Conservation (phyloP, 2,888 invertebrate genomes). For the Electrophaes corylata region DNA sequence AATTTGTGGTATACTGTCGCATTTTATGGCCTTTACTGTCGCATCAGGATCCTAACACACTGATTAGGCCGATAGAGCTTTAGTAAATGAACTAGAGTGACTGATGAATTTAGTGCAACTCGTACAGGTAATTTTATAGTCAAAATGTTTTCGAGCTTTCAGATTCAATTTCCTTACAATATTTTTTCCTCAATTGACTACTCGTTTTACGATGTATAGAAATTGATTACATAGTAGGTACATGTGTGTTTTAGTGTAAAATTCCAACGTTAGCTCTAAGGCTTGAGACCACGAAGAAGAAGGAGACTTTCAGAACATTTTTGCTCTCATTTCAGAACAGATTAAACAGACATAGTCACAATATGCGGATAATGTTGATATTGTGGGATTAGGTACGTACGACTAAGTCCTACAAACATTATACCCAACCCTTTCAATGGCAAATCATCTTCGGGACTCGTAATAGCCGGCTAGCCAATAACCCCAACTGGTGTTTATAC, state of each 20-base stretch:
- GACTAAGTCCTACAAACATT: constrained; percentile 30
- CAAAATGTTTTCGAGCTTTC: no score
- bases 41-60: neutral
- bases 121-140: no score
- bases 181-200: no score
- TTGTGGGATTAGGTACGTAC: constrained; percentile 16
- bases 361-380: constrained; percentile 21
- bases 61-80: neutral
- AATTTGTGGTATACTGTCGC: constrained; percentile 3
- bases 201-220: no score
- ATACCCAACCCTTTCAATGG: constrained; percentile 26
- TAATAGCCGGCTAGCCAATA: neutral
- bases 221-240: no score
- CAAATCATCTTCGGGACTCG: constrained; percentile 7
- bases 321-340: no score
- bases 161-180: no score
- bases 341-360: constrained; percentile 23
- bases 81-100: no score
- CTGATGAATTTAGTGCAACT: no score
- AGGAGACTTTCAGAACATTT: neutral
- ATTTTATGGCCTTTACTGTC: neutral
- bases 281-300: neutral
- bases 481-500: neutral
- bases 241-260: no score
- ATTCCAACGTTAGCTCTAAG: no score